Evolutionary conservation across 2,888 invertebrate species (phyloP), one percentile per base, ranked within the genome.

Genomic region (Polydrusus tereticollis): DNA sequence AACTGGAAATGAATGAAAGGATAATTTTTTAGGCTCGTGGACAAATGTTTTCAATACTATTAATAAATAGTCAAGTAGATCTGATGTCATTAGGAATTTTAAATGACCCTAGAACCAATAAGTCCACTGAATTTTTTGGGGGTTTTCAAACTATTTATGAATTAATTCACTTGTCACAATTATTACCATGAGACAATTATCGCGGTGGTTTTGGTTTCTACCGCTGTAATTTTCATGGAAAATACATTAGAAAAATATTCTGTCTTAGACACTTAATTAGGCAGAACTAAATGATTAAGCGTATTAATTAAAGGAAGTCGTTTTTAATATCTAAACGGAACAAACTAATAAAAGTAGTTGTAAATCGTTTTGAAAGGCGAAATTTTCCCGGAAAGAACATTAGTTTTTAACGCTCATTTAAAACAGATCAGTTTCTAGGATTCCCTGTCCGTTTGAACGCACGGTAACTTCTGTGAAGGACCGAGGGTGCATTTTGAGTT

Each of bases 1-100:
- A 69, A 69, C 64, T 73, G 73, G 72, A 72, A 68, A 58, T 73
- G 69, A 73, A 73, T 73, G 73, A 73, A 73, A 73, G 65, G 59
- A 69, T 65, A 69, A 38, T 52, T 68, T 60, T 68, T 55, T 36
- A 66, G 67, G 41, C 47, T 36, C 59, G 43, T 26, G 55, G 14
- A n/a, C 43, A 29, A 7, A 38, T 20, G 36, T 21, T 58, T 38
- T 36, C n/a, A 1, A n/a, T 36, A 20, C 38, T 58, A 58, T 58
- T 58, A 58, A 58, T 58, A 23, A 36, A 29, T 18, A 38, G 18
- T 21, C 18, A 29, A 18, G 26, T 55, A 29, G 26, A 55, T 29
- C 14, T 47, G 38, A 10, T 1, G 38, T 38, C n/a, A n/a, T 10
- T 38, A 14, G n/a, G n/a, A n/a, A n/a, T n/a, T n/a, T n/a, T n/a